Base-by-base conservation (phyloP, 2,797 vertebrate genomes). In the Chaenodraco wilsoni region DNA sequence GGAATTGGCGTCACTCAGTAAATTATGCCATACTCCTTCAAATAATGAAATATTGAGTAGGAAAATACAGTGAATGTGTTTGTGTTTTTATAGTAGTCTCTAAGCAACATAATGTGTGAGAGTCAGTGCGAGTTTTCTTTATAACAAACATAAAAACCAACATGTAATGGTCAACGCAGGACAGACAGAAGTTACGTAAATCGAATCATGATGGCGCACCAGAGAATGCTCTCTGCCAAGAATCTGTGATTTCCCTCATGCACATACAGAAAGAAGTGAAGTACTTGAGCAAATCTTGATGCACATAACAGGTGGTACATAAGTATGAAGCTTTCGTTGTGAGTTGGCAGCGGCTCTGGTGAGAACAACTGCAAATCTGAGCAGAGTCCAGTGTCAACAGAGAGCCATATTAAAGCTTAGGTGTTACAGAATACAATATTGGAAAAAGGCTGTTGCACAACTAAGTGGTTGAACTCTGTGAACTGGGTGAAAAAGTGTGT, bases 221-320 rank as follows among this genome's bases (percentile, higher is more conserved):
- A 54, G 74, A 84, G 69, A 10, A n/a, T 8, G 1, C 19, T 46
- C 58, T n/a, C n/a, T 71, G 81, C 84, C 87, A 86, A 75, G 51
- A 74, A 57, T 74, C 75, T 46, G 48, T 71, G 65, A 83, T 88
- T 83, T 87, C 85, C 86, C 83, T 84, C 68, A 76, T 59, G 74
- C 71, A 74, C 70, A 76, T 73, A 46, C 56, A 84, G 68, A 79
- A 77, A 77, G 54, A 69, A 65, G 62, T 14, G 41, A 74, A 78
- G 68, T 9, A 65, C 68, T 81, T 81, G 21, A 77, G 70, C 64
- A 87, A 86, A 66, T 71, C 56, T 67, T 89, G 87, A 91, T 91
- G 88, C 44, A 85, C 55, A 85, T 79, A 91, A 88, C 91, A 92
- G 90, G 86, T 90, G 88, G 72, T 62, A 44, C 57, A 37, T 31